Percentiles rank a stretch among this genome's conserved stretches.
phyloP scores from a whole-genome alignment of 2,797 vertebrate species.

The Thalassophryne amazonica region DNA sequence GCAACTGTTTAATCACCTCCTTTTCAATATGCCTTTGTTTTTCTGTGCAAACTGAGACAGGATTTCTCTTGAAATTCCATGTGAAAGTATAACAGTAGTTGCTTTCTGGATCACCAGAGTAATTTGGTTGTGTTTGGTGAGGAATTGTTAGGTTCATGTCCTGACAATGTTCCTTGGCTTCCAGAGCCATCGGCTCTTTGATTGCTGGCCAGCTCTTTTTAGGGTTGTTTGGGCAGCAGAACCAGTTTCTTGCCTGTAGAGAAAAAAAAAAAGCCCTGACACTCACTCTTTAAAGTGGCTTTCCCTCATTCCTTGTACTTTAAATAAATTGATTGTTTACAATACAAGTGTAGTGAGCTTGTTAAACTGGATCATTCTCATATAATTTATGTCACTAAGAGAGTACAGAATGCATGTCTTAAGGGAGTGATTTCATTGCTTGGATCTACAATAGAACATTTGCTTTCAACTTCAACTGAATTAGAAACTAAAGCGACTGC shows the following conservation, averaged over 20 bases:
- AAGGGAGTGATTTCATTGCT: neutral
- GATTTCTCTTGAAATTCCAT: too few relatives aligned
- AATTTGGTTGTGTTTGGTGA: too few relatives aligned
- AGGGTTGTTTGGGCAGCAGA: neutral
- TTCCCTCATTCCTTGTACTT: too few relatives aligned
- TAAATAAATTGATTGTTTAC: neutral
- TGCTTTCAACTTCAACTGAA: conserved; percentile 3
- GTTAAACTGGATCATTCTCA: neutral
- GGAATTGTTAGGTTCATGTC: too few relatives aligned
- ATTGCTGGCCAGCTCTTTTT: neutral
- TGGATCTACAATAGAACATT: neutral
- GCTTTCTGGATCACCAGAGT: too few relatives aligned
- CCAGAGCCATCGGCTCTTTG: too few relatives aligned
- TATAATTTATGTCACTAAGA: neutral
- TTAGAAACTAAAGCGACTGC: conserved; percentile 19
- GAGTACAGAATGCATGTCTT: neutral
- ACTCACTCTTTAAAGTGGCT: neutral
- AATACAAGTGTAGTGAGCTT: neutral
- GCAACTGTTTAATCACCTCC: too few relatives aligned
- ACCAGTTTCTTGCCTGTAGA: neutral
- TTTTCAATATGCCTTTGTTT: too few relatives aligned
- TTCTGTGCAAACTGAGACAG: too few relatives aligned
- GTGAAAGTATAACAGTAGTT: too few relatives aligned
- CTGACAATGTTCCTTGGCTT: too few relatives aligned
- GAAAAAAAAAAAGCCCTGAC: too few relatives aligned